phyloP scores from a whole-genome alignment of 1,140 invertebrate species.

The Drosophila ambigua region DNA sequence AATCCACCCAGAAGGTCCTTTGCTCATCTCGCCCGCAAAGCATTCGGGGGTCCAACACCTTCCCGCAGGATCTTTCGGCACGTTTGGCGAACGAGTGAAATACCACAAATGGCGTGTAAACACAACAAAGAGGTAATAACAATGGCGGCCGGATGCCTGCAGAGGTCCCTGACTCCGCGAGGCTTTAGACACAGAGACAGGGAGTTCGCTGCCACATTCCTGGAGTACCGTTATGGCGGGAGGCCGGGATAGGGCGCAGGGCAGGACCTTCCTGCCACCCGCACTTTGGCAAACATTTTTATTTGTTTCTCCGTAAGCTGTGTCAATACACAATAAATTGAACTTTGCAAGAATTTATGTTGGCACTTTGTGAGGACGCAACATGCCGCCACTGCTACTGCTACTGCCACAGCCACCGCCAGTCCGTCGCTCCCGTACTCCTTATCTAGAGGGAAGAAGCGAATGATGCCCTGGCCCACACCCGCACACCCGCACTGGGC shows the following conservation, averaged over 20 bases:
- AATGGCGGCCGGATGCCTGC: slow-evolving; percentile 59
- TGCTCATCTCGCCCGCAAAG: slow-evolving; percentile 16
- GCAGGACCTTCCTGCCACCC: slow-evolving; percentile 33
- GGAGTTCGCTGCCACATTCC: slow-evolving; percentile 43
- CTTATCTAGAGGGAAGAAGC: too few species aligned
- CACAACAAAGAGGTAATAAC: slow-evolving; percentile 82
- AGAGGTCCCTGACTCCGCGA: slow-evolving; percentile 35
- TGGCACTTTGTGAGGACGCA: slow-evolving; percentile 65
- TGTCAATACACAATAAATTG: slow-evolving; percentile 81
- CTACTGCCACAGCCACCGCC: too few species aligned
- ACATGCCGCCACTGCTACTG: slow-evolving; percentile 16
- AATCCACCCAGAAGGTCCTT: neutral
- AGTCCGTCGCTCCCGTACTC: too few species aligned
- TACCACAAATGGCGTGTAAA: slow-evolving; percentile 79
- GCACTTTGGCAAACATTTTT: slow-evolving; percentile 79
- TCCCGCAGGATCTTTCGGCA: slow-evolving; percentile 28
- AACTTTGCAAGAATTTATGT: slow-evolving; percentile 78
- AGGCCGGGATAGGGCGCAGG: neutral
- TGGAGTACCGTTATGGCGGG: slow-evolving; percentile 35
- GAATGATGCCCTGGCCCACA: neutral
- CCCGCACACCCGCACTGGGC: slow-evolving; percentile 6
- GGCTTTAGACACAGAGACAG: neutral
- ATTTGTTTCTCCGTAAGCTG: slow-evolving; percentile 75
- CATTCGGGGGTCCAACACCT: slow-evolving; percentile 22
- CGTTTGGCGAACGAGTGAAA: slow-evolving; percentile 50